Base-by-base conservation (phyloP, 2,113 vertebrate genomes). In the Geothlypis trichas region DNA sequence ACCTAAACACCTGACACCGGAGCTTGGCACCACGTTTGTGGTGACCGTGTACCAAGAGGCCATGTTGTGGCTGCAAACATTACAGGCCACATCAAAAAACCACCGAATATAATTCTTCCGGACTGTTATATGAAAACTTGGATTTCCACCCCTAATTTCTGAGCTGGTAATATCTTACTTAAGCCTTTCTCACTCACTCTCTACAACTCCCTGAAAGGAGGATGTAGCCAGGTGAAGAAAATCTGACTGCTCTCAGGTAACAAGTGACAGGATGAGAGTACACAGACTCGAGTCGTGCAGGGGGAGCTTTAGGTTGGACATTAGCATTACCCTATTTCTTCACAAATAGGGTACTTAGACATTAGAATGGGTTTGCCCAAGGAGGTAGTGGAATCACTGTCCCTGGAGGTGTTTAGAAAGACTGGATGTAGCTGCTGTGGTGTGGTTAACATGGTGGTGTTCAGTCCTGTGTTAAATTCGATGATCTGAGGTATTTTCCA, bases 381-480 rank as follows among this genome's bases (percentile, higher is more conserved):
- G 37, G 61, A 24, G 15, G 21, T 31, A 31, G 26, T 58, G 22
- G 35, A 88, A 16, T 58, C 42, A 58, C 31, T 7, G 11, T 33
- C 18, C 44, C 27, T 33, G 31, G 17, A 13, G 13, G 10, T 67
- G 23, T 39, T 46, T 17, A 28, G 15, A 11, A 78, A 63, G 41
- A 47, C 7, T 14, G 57, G 16, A n/a, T 0, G 0, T 17, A 62
- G n/a, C 10, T 55, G 49, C 16, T 6, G 1, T 30, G 28, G n/a
- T 68, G 54, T 61, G 7, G 2, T 30, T 65, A 11, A 37, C 31
- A 27, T 4, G 6, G 22, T 73, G 39, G 73, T 33, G 22, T 33
- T 39, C 0, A 3, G 22, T 12, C 18, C 46, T 44, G 16, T 37
- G 24, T 49, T 49, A 63, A 41, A 57, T 26, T 57, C 5, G 4